Percentiles rank a stretch among this genome's conserved stretches.
phyloP scores from a whole-genome alignment of 2,888 invertebrate genomes.

The Idaea straminata region DNA sequence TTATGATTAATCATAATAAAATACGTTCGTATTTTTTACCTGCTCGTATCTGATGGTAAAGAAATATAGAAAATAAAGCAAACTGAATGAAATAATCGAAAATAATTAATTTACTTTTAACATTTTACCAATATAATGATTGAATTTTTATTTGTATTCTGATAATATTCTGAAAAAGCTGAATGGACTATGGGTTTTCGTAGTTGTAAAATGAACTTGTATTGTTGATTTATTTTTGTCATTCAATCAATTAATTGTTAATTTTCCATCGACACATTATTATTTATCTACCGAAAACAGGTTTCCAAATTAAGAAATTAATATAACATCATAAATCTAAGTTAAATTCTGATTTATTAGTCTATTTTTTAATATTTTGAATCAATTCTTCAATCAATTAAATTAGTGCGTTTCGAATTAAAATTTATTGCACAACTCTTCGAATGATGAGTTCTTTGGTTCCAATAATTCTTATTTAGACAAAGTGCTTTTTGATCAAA shows the following conservation, averaged over 20 bases:
- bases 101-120: too few relatives aligned
- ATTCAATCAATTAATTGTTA: not conserved
- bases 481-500: slow-evolving; percentile 24
- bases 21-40: not conserved
- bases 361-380: slow-evolving; percentile 20
- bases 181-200: too few relatives aligned
- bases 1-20: slow-evolving; percentile 64
- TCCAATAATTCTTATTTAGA: slow-evolving; percentile 47
- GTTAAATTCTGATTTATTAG: slow-evolving; percentile 10
- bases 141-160: too few relatives aligned
- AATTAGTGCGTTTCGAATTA: slow-evolving; percentile 16
- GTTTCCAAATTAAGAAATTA: slow-evolving; percentile 5
- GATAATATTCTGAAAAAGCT: too few relatives aligned
- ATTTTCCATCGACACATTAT: slow-evolving; percentile 3
- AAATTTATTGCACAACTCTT: slow-evolving; percentile 24
- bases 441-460: slow-evolving; percentile 45
- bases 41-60: not conserved
- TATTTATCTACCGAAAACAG: slow-evolving; percentile 5
- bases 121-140: too few relatives aligned
- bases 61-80: not conserved
- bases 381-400: slow-evolving; percentile 15
- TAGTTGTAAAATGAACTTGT: not conserved
- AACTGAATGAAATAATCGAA: too few relatives aligned
- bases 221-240: not conserved
- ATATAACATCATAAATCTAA: slow-evolving; percentile 3